Evolutionary conservation across 1,140 invertebrate species (phyloP).

Genomic region (Dreissena rostriformis): DNA sequence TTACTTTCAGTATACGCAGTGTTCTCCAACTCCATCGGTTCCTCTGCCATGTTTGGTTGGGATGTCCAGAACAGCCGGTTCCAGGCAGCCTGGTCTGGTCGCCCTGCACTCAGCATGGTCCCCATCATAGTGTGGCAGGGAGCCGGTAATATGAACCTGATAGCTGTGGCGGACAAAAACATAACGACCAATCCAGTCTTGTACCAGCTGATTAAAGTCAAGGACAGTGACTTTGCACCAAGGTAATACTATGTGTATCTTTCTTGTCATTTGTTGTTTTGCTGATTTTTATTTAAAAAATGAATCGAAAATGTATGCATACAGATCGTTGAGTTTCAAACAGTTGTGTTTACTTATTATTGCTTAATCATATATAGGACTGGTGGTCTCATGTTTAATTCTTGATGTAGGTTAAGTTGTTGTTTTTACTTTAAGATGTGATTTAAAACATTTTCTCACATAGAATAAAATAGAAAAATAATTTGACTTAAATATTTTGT

Average conservation of each 20-base stretch:
- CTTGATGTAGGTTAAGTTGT: too few species aligned
- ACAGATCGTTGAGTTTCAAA: too few species aligned
- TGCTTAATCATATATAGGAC: too few species aligned
- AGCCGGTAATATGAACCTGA: conserved; percentile 57
- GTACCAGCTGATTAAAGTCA: conserved; percentile 70
- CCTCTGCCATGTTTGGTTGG: conserved; percentile 75
- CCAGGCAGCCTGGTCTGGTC: conserved; percentile 67
- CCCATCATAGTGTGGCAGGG: conserved; percentile 70
- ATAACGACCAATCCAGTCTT: conserved; percentile 57
- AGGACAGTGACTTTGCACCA: conserved; percentile 75
- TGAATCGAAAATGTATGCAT: too few species aligned
- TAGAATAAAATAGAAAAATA: too few species aligned
- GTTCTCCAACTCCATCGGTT: conserved; percentile 70
- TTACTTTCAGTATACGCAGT: conserved; percentile 68
- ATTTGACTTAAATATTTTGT: too few species aligned
- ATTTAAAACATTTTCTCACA: too few species aligned
- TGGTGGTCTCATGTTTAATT: too few species aligned
- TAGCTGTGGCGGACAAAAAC: conserved; percentile 65
- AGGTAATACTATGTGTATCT: conserved; percentile 60
- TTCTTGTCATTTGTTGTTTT: not conserved
- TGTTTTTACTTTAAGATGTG: too few species aligned
- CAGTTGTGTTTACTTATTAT: too few species aligned
- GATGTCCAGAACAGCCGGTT: conserved; percentile 65
- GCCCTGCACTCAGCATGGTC: conserved; percentile 61
- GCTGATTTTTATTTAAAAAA: too few species aligned